Evolutionary conservation across 1,140 invertebrate species (phyloP).

Genomic region (Aphidius ervi): DNA sequence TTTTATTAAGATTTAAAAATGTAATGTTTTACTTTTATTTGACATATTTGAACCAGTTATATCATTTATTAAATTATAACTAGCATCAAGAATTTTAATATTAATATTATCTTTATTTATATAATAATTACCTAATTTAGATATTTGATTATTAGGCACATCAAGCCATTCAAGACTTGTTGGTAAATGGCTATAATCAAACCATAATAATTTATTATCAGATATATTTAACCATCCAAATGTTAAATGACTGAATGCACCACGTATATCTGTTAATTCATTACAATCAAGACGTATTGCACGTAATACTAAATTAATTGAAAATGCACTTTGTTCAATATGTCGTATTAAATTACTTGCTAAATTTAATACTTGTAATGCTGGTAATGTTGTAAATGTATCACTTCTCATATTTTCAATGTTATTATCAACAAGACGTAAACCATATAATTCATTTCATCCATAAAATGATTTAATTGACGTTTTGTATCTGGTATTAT

Average conservation of each 20-base stretch:
- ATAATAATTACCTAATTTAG: slow-evolving; percentile 45
- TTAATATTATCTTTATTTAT: slow-evolving; percentile 61
- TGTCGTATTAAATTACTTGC: slow-evolving; percentile 78
- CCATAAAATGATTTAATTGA: slow-evolving; percentile 77
- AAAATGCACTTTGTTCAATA: slow-evolving; percentile 80
- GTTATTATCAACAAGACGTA: slow-evolving; percentile 83
- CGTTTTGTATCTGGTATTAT: slow-evolving; percentile 73
- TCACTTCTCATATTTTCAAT: slow-evolving; percentile 80
- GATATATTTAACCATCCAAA: slow-evolving; percentile 89
- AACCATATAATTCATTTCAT: slow-evolving; percentile 71
- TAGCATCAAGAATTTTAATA: slow-evolving; percentile 72
- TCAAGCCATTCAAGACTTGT: slow-evolving; percentile 81
- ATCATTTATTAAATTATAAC: slow-evolving; percentile 67
- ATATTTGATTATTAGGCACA: slow-evolving; percentile 82
- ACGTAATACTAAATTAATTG: slow-evolving; percentile 72
- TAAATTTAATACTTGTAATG: slow-evolving; percentile 82
- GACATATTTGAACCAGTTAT: slow-evolving; percentile 67
- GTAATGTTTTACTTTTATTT: slow-evolving; percentile 67
- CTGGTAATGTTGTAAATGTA: slow-evolving; percentile 75
- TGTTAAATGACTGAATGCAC: slow-evolving; percentile 76
- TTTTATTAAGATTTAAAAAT: slow-evolving; percentile 71
- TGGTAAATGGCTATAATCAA: slow-evolving; percentile 85
- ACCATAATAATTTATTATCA: slow-evolving; percentile 83
- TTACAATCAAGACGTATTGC: slow-evolving; percentile 85
- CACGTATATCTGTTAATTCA: slow-evolving; percentile 76